Conservation (phyloP, 2,888 invertebrate genomes). For the Archips crataeganus region DNA sequence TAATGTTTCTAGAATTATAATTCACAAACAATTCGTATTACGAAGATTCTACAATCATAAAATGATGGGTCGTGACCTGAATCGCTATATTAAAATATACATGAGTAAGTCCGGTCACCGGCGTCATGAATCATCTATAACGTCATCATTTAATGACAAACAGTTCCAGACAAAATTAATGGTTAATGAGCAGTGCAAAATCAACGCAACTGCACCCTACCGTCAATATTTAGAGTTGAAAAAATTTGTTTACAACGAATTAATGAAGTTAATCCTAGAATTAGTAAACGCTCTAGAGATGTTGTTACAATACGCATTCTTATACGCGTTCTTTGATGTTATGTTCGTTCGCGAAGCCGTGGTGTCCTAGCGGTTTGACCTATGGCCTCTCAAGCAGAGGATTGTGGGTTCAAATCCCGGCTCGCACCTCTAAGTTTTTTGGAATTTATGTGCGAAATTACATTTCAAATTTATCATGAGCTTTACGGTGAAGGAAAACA, state of each 20-base stretch:
- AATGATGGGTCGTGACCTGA: slow-evolving; percentile 13
- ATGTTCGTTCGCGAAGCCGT: no score
- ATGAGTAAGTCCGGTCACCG: not conserved
- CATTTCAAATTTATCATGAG: no score
- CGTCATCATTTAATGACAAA: not conserved
- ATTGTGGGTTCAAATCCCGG: no score
- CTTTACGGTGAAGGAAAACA: no score
- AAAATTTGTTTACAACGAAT: not conserved
- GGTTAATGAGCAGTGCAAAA: not conserved
- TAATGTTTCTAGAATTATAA: not conserved
- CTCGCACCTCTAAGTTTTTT: no score
- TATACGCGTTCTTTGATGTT: no score
- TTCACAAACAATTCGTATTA: not conserved
- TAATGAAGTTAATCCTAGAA: no score
- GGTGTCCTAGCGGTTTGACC: no score
- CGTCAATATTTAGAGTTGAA: not conserved
- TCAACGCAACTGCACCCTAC: not conserved
- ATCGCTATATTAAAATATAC: not conserved
- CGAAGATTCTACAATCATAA: not conserved
- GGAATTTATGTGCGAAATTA: no score
- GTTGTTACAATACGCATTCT: no score
- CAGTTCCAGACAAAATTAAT: not conserved
- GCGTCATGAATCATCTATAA: slow-evolving; percentile 3
- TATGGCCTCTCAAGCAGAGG: no score
- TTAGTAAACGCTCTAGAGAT: no score